Conservation (phyloP, 1,140 invertebrate genomes). For the Glossosoma conforme region DNA sequence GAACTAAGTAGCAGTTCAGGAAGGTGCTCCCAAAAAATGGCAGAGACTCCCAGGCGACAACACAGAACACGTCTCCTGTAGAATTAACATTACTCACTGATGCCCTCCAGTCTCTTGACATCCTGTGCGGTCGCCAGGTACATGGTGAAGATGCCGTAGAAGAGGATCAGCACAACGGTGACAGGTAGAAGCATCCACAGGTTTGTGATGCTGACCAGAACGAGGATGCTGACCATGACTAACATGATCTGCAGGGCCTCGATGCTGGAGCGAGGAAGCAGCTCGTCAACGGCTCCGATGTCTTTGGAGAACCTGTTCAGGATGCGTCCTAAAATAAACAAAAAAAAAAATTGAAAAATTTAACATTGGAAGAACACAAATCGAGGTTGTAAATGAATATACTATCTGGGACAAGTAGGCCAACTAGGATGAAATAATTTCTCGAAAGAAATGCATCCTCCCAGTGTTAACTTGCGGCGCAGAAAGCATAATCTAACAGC, state of each 20-base stretch:
- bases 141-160: constrained; percentile 68
- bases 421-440: no score
- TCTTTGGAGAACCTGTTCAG: constrained; percentile 72
- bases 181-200: constrained; percentile 69
- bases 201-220: constrained; percentile 70
- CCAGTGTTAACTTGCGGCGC: no score
- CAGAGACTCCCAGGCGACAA: no score
- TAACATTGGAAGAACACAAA: no score
- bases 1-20: no score
- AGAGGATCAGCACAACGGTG: constrained; percentile 60
- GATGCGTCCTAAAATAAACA: constrained; percentile 57
- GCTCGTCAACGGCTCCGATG: constrained; percentile 76
- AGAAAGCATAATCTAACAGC: no score
- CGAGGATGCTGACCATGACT: constrained; percentile 55
- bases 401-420: no score
- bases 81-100: constrained; percentile 64
- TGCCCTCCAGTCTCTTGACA: constrained; percentile 80
- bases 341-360: no score
- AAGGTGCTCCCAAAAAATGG: no score
- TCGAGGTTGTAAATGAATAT: no score
- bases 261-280: constrained; percentile 71
- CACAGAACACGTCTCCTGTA: no score
- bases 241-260: constrained; percentile 71
- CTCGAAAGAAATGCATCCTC: no score
- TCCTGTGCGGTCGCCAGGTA: constrained; percentile 80